Percentiles rank a stretch among this genome's conserved stretches.
Conservation (phyloP, 2,797 vertebrate genomes). For the Tauraco hartlaubi region DNA sequence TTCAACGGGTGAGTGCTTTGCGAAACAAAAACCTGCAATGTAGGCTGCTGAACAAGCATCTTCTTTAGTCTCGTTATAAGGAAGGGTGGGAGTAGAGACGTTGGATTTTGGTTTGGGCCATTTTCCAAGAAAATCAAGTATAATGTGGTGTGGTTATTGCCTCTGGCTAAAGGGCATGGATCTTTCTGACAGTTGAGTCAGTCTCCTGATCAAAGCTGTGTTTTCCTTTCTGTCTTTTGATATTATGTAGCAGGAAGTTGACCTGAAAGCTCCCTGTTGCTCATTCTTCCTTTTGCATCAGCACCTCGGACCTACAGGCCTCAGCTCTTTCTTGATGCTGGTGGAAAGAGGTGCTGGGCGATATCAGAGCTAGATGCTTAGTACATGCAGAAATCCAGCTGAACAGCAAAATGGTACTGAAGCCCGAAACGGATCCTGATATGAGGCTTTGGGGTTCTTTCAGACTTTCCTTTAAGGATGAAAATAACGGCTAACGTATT, state of each 20-base stretch:
- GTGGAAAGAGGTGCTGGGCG: not conserved
- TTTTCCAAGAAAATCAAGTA: not conserved
- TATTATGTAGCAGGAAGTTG: not conserved
- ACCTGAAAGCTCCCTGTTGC: not conserved
- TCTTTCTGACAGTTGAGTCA: not conserved
- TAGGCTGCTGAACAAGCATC: not conserved
- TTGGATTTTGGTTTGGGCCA: not conserved
- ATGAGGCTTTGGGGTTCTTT: not conserved
- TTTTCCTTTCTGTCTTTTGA: not conserved
- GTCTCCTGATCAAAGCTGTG: not conserved
- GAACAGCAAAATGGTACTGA: not conserved
- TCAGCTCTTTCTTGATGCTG: not conserved
- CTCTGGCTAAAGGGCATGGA: not conserved
- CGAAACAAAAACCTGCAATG: not conserved
- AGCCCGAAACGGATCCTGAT: not conserved
- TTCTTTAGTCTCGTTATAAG: not conserved
- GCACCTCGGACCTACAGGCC: not conserved
- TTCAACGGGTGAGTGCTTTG: conserved; percentile 90
- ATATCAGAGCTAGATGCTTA: not conserved
- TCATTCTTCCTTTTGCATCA: not conserved
- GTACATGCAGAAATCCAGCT: not conserved
- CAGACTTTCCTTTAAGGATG: not conserved
- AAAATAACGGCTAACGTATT: not conserved
- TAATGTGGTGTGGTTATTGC: not conserved
- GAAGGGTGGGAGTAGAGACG: not conserved